Conservation (phyloP, 2,113 vertebrate species). For the Thamnophis sirtalis region DNA sequence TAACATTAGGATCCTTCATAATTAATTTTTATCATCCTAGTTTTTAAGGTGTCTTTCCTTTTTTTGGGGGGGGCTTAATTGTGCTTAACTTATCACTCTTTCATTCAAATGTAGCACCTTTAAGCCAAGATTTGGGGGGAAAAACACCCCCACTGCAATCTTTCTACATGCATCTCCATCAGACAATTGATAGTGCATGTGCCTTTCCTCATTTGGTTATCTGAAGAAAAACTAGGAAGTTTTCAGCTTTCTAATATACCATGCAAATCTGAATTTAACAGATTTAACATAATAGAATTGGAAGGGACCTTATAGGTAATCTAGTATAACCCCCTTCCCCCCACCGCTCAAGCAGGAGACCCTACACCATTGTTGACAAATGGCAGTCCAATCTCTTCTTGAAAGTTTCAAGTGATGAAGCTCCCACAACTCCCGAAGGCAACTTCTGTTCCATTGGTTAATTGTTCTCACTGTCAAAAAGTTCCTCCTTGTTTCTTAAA, state of each 20-base stretch:
- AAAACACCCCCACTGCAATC: neutral
- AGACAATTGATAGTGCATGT: neutral
- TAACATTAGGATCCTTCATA: conserved; percentile 30
- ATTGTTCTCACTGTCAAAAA: no score
- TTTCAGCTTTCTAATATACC: neutral
- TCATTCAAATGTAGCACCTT: neutral
- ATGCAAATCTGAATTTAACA: neutral
- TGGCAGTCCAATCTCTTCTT: no score
- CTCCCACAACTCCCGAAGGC: no score
- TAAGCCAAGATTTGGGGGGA: neutral
- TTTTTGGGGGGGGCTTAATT: neutral
- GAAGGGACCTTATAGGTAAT: no score
- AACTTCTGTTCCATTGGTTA: no score
- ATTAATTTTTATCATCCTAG: conserved; percentile 9
- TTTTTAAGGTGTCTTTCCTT: neutral
- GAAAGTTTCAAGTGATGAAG: no score
- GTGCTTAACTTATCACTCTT: neutral
- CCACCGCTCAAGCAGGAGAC: no score
- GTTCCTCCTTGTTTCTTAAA: no score
- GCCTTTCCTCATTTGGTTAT: neutral
- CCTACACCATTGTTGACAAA: no score
- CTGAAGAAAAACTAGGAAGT: no score
- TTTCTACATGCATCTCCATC: neutral
- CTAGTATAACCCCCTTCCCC: no score
- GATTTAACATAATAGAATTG: no score